Conservation (phyloP, 2,888 invertebrate species). For the Dilophus febrilis region DNA sequence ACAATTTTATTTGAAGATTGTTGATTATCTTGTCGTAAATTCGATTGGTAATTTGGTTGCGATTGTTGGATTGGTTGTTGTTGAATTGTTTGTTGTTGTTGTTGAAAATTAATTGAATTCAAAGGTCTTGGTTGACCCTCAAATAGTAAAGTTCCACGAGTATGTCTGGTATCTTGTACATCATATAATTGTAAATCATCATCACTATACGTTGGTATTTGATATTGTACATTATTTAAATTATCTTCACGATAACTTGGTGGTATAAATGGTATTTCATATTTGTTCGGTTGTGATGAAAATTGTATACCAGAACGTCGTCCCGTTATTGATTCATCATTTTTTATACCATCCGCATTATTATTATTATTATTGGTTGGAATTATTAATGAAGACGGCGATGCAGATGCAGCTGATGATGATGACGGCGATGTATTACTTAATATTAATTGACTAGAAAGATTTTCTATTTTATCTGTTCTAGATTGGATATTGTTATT, state of each 20-base stretch:
- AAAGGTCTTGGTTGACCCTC: background rate
- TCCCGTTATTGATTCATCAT: conserved; percentile 11
- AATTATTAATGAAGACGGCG: no score
- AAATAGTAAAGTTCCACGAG: conserved; percentile 11
- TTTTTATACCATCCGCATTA: conserved; percentile 6
- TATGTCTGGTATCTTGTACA: conserved; percentile 19
- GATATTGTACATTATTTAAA: conserved; percentile 19
- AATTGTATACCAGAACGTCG: conserved; percentile 29
- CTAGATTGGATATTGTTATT: no score
- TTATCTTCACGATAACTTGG: conserved; percentile 29
- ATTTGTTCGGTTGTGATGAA: conserved; percentile 24
- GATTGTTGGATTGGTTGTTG: conserved; percentile 14
- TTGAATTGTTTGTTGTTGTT: conserved; percentile 12
- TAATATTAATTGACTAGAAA: background rate
- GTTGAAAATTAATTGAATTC: conserved; percentile 18
- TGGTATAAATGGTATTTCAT: conserved; percentile 26
- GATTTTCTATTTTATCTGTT: no score
- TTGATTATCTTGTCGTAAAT: no score
- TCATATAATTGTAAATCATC: conserved; percentile 18
- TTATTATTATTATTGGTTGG: no score
- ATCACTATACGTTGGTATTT: conserved; percentile 18
- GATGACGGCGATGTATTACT: background rate
- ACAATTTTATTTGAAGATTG: conserved; percentile 14
- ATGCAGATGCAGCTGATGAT: background rate
- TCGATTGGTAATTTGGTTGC: no score